Base-by-base conservation (phyloP, 2,113 vertebrate genomes). In the Vidua macroura region DNA sequence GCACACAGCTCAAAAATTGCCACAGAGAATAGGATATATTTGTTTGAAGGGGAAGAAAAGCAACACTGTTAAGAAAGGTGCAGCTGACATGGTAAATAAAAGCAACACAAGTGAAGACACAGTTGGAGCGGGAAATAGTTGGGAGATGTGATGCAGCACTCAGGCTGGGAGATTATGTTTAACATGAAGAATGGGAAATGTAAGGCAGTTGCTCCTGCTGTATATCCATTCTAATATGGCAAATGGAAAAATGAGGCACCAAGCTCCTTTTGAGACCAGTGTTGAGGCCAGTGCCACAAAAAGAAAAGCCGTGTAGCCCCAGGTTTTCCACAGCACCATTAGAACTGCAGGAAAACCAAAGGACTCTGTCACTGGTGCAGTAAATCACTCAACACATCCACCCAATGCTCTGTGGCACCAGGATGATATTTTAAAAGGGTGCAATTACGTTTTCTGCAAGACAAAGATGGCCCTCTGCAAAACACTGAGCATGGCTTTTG, bases 41-140 rank as follows among this genome's bases (percentile, higher is more conserved):
- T 83, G 84, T 89, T 46, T 79, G 95, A 82, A 97, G 81, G 74
- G 41, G 77, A 84, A 97, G 89, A 96, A 97, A 96, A 93, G 88
- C 91, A 89, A 46, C 58, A 46, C 74, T 20, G 60, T 70, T 86
- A 84, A 49, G 92, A 78, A 82, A 92, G 83, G 92, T 44, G 74
- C 0, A 2, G 93, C 60, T 41, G 69, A 82, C 89, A 55, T 0
- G 28, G 86, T 95, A 92, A 97, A 97, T 93, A 96, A 95, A 92
- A 89, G 89, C 88, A 58, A 75, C 77, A 37, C 56, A 46, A 89
- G 88, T 15, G 62, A 95, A 96, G 74, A 81, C 91, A 82, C 86
- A 96, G 75, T 30, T 60, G 86, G 89, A 94, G 60, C 33, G 49
- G 73, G 77, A 56, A 92, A 76, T 44, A 82, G 89, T 72, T 82